Conservation (phyloP, 2,797 vertebrate genomes). For the Tokudaia muenninki region DNA sequence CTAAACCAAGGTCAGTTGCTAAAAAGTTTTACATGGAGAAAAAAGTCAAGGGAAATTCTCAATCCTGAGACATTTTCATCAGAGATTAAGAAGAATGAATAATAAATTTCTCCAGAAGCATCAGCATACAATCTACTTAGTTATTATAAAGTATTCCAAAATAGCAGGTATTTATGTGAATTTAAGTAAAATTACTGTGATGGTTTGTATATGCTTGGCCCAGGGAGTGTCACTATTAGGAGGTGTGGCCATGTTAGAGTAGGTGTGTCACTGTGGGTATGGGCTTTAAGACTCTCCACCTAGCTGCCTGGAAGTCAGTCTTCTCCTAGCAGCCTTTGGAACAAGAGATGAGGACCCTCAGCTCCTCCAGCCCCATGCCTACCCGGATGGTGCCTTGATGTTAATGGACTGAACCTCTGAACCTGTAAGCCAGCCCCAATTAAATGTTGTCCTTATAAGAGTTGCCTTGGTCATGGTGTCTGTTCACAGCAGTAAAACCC, state of each 20-base stretch:
- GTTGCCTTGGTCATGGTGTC: neutral
- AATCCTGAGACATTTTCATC: conserved; percentile 49
- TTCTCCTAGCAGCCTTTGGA: neutral
- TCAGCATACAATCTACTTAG: neutral
- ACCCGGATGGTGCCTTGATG: neutral
- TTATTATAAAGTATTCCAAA: neutral
- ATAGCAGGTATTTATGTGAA: neutral
- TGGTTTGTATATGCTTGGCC: neutral
- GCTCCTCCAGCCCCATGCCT: neutral
- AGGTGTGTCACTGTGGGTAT: neutral
- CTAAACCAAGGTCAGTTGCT: neutral
- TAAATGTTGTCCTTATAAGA: neutral
- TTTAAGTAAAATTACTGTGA: conserved; percentile 56
- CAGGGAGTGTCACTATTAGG: neutral
- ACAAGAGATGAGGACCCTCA: neutral
- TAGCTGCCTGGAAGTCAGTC: neutral
- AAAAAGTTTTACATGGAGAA: conserved; percentile 33
- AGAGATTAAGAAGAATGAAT: conserved; percentile 10
- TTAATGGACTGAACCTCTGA: neutral
- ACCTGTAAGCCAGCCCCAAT: neutral
- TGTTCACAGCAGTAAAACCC: neutral
- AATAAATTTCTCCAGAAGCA: conserved; percentile 13
- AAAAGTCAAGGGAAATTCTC: conserved; percentile 30
- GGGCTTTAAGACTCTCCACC: neutral
- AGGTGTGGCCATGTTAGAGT: neutral